Evolutionary conservation across 2,797 vertebrate species (phyloP), one percentile per base, ranked within the genome.

Genomic region (Amblyopsis hoosieri): DNA sequence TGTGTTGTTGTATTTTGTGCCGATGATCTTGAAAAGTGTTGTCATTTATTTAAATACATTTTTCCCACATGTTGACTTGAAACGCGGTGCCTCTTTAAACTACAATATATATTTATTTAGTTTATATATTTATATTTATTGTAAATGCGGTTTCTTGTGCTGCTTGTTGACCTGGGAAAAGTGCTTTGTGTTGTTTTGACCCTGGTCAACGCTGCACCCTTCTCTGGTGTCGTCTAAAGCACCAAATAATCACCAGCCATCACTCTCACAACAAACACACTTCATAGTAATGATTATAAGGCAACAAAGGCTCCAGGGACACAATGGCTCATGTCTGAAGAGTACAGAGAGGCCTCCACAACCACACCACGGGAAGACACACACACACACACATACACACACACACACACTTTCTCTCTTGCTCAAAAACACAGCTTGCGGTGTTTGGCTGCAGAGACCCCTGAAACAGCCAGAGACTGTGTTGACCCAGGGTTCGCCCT

Each of bases 401-500:
- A 69, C 37, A 60, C 48, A 14, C 1, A 67, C 48, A 78, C 64
- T 37, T 37, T 54, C 42, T 33, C 46, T 15, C 31, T 8, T 62
- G 57, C 66, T 54, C 67, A 62, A 37, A 59, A 72, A 66, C 67
- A 55, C 31, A 55, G 23, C 46, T 33, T 23, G 53, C 71, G 57
- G 37, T 65, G 60, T 79, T 52, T 72, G 65, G 71, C 76, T 74
- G 12, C 61, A 62, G 62, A 60, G 60, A 60, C 71, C 62, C 54
- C 70, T 62, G 54, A 58, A 61, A 65, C 67, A 69, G 66, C 74
- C 76, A 77, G 62, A 70, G 60, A 61, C 70, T 82, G 69, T 91
- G 85, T 90, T 90, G 89, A 91, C 77, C 87, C 80, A 90, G 83
- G 71, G 70, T 83, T 71, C 62, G 69, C 61, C 71, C 75, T 79